Base-by-base conservation (phyloP, 2,113 vertebrate species). In the Xerus inauris region DNA sequence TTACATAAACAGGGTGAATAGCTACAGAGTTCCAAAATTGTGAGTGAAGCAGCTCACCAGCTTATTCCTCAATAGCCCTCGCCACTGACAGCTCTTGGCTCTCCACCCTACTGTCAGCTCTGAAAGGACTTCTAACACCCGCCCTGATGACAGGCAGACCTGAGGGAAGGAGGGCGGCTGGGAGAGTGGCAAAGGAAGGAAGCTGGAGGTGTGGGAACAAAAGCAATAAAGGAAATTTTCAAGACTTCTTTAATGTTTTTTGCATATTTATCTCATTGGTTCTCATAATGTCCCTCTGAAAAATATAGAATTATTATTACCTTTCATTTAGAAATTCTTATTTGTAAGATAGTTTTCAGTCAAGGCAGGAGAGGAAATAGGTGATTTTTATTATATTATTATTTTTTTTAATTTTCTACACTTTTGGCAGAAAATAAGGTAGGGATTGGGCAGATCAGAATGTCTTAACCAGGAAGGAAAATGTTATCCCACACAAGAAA, bases 1-100 rank as follows among this genome's bases (percentile, higher is more conserved):
- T 89, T 97, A 87, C 67, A 94, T 83, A 94, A 96, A 92, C 90
- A 77, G 87, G 88, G 93, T 26, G n/a, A 32, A 49, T 45, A 65
- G 82, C 75, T 71, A 72, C 6, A 20, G 32, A 40, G 57, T 77
- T 92, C 91, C 81, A 93, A 89, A 54, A 81, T 13, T 69, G 59
- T 87, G 81, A 89, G 40, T 49, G 76, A 38, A 8, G 62, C 62
- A 57, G 77, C 81, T 72, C 54, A n/a, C 54, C 57, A 5, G 19
- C 91, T 87, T 32, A 13, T 14, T 94, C 49, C 49, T 86, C 80
- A 12, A 69, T 72, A 71, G 72, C 85, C 76, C 2, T 8, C 16
- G 17, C 54, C 80, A 89, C 57, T 65, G 81, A 90, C 76, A 84
- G 71, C 35, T 0, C 65, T 65, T 14, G 7, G 76, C 59, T 85